Base-by-base conservation (phyloP, 2,888 invertebrate species). In the Macroteleia sp. region DNA sequence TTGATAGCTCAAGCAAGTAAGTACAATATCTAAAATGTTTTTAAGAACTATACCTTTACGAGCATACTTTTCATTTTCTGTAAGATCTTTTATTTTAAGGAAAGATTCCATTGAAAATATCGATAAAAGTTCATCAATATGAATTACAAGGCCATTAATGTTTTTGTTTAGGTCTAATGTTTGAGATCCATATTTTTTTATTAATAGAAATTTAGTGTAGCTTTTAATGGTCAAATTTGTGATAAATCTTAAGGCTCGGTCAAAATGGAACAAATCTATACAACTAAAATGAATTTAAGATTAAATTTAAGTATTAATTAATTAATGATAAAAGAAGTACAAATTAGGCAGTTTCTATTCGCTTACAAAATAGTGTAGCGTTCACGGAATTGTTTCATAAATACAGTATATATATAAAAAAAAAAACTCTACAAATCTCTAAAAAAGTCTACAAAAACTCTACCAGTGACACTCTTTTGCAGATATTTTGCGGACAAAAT, bases 21-120 rank as follows among this genome's bases (percentile, higher is more conserved):
- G 80, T 5, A 81, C 64, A 2, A 84, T 70, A 3, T 76, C 62
- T 5, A 91, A 42, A 1, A 88, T 71, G 20, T 64, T 66, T 44
- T 86, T 89, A 1, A 91, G 12, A 0, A 88, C 52, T 5, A 84
- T 61, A 5, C 91, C 91, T 5, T 39, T 64, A 4, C 83, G 79
- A 54, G 85, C 9, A 12, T 59, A 44, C 74, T 19, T 78, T 81
- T 57, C 77, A 80, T 8, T 82, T 41, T 19, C 77, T 28, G 14
- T 62, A 0, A 83, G 12, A 9, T 83, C 77, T 5, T 79, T 22
- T 0, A 81, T 34, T 16, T 79, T 80, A 3, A 77, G 59, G n/a
- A 86, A 73, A 25, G 82, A 84, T 1, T 82, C 66, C 5, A 78
- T 76, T 1, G 14, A 61, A 22, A 88, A 80, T 1, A 83, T n/a